These are phyloP conservation scores for Drosophila seguyi DNA, from an alignment of 1,140 invertebrate genomes.

Conservation along the genomic window DNA sequence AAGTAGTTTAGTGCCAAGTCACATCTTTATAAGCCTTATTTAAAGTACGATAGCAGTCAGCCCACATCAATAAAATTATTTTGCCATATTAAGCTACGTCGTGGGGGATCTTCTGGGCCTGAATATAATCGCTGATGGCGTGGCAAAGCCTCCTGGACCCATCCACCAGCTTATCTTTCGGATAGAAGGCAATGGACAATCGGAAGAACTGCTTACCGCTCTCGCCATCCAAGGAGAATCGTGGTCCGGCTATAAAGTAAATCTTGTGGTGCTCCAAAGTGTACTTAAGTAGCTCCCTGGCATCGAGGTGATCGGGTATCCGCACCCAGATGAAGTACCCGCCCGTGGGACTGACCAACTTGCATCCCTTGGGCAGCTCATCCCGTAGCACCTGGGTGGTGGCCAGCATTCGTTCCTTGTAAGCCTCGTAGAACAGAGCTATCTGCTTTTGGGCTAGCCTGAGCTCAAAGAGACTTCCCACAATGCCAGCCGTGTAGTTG, in stretches of 20 bases:
- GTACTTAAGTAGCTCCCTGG: conserved; percentile 55
- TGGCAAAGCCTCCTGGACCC: conserved; percentile 59
- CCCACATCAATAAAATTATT: conserved; percentile 42
- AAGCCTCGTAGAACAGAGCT: conserved; percentile 84
- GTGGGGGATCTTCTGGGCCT: background rate
- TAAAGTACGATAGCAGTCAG: conserved; percentile 45
- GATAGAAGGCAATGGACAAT: conserved; percentile 86
- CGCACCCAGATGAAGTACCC: conserved; percentile 88
- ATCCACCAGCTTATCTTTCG: conserved; percentile 62
- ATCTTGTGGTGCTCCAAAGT: conserved; percentile 76
- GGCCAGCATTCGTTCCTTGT: conserved; percentile 86
- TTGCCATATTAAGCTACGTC: conserved; percentile 58
- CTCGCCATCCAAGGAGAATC: conserved; percentile 84
- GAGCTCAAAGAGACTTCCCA: conserved; percentile 86
- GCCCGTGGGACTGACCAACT: conserved; percentile 85
- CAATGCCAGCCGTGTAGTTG: conserved; percentile 87
- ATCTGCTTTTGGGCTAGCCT: conserved; percentile 86
- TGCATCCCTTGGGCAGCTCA: conserved; percentile 85
- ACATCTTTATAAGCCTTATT: conserved; percentile 70
- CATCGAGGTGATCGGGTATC: conserved; percentile 81
- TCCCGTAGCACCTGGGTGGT: conserved; percentile 84
- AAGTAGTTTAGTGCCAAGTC: conserved; percentile 66
- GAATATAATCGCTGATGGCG: conserved; percentile 47
- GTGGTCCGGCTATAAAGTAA: conserved; percentile 86
- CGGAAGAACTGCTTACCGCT: conserved; percentile 85